phyloP scores from a whole-genome alignment of 35 echinoderm and acorn worm species.

The Apostichopus californicus region DNA sequence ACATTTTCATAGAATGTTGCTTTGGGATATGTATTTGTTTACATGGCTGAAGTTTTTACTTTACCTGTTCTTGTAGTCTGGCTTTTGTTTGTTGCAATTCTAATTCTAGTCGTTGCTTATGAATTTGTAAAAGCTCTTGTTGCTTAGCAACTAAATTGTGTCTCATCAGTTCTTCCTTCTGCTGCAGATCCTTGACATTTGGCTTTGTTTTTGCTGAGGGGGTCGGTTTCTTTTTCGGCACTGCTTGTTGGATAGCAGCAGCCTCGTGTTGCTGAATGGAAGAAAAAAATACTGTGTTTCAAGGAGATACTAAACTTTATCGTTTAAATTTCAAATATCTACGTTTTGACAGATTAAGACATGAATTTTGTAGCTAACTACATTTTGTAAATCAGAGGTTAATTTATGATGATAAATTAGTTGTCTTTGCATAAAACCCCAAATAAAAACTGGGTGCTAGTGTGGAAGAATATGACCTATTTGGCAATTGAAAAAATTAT shows the following conservation, averaged over 20 bases:
- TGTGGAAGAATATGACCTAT: too few species aligned
- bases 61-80: conserved; percentile 80
- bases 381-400: too few species aligned
- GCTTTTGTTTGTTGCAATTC: conserved; percentile 93
- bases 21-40: too few species aligned
- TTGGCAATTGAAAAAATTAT: too few species aligned
- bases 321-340: too few species aligned
- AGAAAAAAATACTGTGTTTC: neutral
- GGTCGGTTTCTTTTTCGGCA: neutral
- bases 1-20: too few species aligned
- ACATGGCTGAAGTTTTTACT: neutral
- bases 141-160: conserved; percentile 86
- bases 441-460: too few species aligned
- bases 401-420: too few species aligned
- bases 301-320: too few species aligned
- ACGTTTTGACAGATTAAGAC: too few species aligned
- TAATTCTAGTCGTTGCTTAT: conserved; percentile 83
- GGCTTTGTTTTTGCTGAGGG: neutral
- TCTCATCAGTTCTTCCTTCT: conserved; percentile 82
- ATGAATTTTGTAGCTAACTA: too few species aligned
- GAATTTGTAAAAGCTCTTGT: conserved; percentile 88
- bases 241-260: neutral
- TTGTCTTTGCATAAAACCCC: too few species aligned
- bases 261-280: neutral
- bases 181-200: conserved; percentile 67